Base-by-base conservation (phyloP, 2,797 vertebrate species). In the Tauraco hartlaubi region DNA sequence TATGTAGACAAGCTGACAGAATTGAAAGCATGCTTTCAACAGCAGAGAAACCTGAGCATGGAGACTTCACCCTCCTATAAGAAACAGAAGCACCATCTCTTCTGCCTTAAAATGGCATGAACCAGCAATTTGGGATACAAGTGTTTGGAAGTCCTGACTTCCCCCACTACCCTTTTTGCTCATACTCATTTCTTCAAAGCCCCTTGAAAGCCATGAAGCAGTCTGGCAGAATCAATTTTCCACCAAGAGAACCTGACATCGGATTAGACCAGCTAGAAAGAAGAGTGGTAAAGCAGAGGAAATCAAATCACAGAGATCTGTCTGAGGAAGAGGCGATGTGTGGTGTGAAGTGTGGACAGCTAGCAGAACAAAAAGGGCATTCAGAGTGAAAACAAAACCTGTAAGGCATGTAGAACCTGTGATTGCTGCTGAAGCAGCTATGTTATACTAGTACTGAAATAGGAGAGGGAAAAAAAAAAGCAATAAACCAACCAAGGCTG, bases 381-480 rank as follows among this genome's bases (percentile, higher is more conserved):
- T 87, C n/a, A 9, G n/a, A 58, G 41, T 44, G 74, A 86, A 94
- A 88, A 88, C 71, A 91, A 85, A 96, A 73, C 55, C 71, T 84
- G 61, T 26, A 92, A 90, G 74, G 49, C 51, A 69, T 35, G 58
- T 31, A 80, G 55, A 80, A 61, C 33, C 78, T 84, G n/a, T 33
- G 59, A 78, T 4, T 78, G 37, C 29, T 79, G 51, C 31, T 85
- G 85, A 81, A 71, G 48, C 12, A 77, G 22, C 54, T 64, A 2
- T 55, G 25, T 72, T 78, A 20, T 44, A 13, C 41, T 64, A 43
- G 29, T 69, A 63, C 41, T 72, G 81, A 85, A 83, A 66, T 56
- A 62, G 41, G 66, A 78, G 20, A 73, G 44, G 15, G 5, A 23
- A 59, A 62, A 80, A 41, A 41, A 77, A 55, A 80, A 33, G 19